These are phyloP conservation scores for Laterallus jamaicensis DNA, from an alignment of 2,113 vertebrate genomes.

Conservation along the genomic window DNA sequence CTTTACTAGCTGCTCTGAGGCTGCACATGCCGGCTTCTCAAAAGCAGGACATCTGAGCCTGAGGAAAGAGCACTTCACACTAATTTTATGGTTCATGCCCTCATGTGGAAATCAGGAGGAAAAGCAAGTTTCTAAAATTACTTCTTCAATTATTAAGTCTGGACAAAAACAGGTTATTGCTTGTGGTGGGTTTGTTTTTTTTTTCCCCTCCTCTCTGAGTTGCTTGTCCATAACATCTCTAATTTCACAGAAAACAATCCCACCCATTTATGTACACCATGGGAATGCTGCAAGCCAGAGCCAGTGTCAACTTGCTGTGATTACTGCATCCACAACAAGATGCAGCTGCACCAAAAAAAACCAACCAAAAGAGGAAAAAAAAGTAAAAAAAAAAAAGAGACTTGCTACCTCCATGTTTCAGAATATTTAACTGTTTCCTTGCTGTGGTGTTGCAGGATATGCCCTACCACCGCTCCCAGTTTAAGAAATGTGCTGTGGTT, in stretches of 20 bases:
- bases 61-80: accelerated
- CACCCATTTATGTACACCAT: accelerated
- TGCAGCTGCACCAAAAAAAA: not conserved
- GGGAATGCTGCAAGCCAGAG: not conserved
- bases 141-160: not conserved
- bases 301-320: accelerated
- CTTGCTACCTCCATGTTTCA: accelerated
- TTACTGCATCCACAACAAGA: not conserved
- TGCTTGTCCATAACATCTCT: not conserved
- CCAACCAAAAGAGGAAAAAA: not conserved
- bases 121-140: not conserved
- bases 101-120: not conserved
- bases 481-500: constrained; percentile 95
- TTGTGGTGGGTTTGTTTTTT: too few species aligned
- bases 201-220: not conserved
- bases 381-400: not conserved
- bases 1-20: not conserved
- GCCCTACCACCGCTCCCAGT: constrained; percentile 95
- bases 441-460: constrained; percentile 83
- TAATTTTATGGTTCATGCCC: not conserved
- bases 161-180: not conserved
- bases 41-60: not conserved
- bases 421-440: not conserved
- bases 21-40: not conserved
- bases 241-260: not conserved